Conservation (phyloP, 2,888 invertebrate species). For the Ennomos quercinarius region DNA sequence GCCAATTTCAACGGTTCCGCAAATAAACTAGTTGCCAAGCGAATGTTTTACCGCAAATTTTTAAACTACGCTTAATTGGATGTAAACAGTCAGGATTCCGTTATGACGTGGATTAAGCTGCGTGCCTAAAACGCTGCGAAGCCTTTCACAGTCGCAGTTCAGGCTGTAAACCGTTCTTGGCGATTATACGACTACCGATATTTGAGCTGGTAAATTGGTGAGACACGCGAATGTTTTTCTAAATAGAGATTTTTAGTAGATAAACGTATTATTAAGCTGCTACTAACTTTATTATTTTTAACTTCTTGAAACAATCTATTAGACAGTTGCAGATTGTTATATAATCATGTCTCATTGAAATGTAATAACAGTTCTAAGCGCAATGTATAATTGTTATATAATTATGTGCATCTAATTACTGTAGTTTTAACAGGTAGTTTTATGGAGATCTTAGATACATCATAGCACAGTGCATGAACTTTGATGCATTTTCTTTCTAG, state of each 20-base stretch:
- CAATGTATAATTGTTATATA: too few relatives aligned
- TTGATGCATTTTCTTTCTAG: too few relatives aligned
- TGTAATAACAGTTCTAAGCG: too few relatives aligned
- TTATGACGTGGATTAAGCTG: conserved; percentile 25
- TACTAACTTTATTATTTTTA: too few relatives aligned
- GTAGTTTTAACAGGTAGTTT: too few relatives aligned
- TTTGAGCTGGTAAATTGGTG: conserved; percentile 5
- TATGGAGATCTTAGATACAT: too few relatives aligned
- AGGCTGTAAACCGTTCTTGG: conserved; percentile 22
- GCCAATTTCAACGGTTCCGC: conserved; percentile 28
- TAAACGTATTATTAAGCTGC: too few relatives aligned
- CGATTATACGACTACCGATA: conserved; percentile 20
- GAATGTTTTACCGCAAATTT: conserved; percentile 19
- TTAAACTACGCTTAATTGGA: conserved; percentile 28
- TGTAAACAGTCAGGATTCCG: conserved; percentile 27
- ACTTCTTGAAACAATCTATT: too few relatives aligned
- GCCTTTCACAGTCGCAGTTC: conserved; percentile 21
- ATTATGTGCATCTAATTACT: too few relatives aligned
- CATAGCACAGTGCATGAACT: too few relatives aligned
- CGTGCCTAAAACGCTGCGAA: conserved; percentile 19
- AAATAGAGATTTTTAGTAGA: not conserved
- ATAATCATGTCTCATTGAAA: too few relatives aligned
- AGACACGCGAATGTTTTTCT: conserved; percentile 6
- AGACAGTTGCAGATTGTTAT: too few relatives aligned
- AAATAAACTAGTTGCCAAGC: conserved; percentile 26